Evolutionary conservation across 2,797 vertebrate genomes (phyloP).

Genomic region (Monodelphis domestica): DNA sequence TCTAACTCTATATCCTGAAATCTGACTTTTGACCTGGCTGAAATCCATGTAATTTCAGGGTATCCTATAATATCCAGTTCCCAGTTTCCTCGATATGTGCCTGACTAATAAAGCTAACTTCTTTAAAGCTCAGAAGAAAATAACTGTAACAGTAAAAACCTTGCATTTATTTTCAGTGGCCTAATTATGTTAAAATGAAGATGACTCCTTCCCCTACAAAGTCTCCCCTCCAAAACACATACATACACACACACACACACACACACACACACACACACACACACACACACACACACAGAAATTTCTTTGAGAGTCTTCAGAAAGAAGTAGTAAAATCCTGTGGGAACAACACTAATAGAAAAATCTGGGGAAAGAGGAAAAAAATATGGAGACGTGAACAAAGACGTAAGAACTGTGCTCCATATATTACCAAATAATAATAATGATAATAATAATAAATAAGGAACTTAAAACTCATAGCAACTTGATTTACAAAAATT

Average conservation of each 20-base stretch:
- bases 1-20: not conserved
- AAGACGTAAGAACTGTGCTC: slow-evolving; percentile 21
- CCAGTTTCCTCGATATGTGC: not conserved
- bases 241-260: too few relatives aligned
- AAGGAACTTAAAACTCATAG: not conserved
- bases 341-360: not conserved
- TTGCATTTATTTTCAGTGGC: not conserved
- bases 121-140: slow-evolving; percentile 19
- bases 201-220: not conserved
- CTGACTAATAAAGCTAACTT: not conserved
- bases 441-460: not conserved
- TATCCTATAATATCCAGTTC: not conserved
- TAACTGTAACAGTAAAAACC: not conserved
- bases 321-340: not conserved
- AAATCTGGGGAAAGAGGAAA: not conserved
- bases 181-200: not conserved
- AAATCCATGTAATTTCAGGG: slow-evolving; percentile 8
- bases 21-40: not conserved
- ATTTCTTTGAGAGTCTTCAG: not conserved
- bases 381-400: not conserved
- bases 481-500: slow-evolving; percentile 11
- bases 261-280: too few relatives aligned
- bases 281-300: not conserved
- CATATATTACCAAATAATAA: not conserved
- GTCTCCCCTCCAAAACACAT: not conserved